A percentile compares a stretch with the other conserved stretches of the same genome.
phyloP scores from a whole-genome alignment of 1,140 invertebrate genomes.

The Aphelinus certus region DNA sequence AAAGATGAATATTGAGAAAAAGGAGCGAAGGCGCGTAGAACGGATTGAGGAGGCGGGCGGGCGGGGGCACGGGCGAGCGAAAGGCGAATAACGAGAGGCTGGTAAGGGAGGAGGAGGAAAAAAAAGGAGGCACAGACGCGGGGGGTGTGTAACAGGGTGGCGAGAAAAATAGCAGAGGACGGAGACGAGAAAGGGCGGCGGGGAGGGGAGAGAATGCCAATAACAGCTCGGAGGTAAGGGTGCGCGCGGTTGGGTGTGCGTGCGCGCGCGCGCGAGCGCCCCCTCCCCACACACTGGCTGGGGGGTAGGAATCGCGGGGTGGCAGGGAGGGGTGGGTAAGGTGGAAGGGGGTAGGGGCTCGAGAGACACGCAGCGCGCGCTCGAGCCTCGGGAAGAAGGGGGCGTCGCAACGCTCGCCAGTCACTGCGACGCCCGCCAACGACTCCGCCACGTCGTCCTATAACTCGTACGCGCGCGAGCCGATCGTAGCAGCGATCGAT shows the following conservation, averaged over 20 bases:
- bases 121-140: not conserved
- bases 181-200: slow-evolving; percentile 22
- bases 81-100: no score
- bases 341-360: slow-evolving; percentile 12
- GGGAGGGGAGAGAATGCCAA: slow-evolving; percentile 30
- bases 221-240: not conserved
- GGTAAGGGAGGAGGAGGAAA: not conserved
- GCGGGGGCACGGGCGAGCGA: no score
- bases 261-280: no score
- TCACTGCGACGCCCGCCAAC: slow-evolving; percentile 59
- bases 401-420: slow-evolving; percentile 59
- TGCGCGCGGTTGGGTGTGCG: no score
- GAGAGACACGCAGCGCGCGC: not conserved
- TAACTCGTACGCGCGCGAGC: no score
- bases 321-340: slow-evolving; percentile 15
- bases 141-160: slow-evolving; percentile 24
- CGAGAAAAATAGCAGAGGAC: slow-evolving; percentile 27
- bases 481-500: no score
- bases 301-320: slow-evolving; percentile 22
- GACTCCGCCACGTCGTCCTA: no score
- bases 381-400: slow-evolving; percentile 44
- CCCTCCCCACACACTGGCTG: not conserved
- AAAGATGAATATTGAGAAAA: slow-evolving; percentile 1
- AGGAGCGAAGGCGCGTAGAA: not conserved
- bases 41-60: not conserved